phyloP scores from a whole-genome alignment of 1,140 invertebrate species.

The Harlomillsia oculata region DNA sequence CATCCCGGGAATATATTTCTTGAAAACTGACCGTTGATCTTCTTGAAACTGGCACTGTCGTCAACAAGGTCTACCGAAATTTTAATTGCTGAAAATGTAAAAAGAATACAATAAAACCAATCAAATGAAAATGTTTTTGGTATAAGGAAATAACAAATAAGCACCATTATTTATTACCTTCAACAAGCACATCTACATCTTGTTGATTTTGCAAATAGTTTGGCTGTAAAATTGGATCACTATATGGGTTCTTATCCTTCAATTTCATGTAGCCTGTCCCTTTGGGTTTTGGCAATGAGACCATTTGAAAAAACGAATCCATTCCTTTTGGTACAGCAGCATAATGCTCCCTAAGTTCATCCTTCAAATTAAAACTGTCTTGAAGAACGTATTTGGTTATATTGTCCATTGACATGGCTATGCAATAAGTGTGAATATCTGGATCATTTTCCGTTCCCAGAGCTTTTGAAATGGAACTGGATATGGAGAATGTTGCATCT shows the following conservation, averaged over 20 bases:
- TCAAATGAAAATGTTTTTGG: no score
- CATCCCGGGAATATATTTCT: constrained; percentile 26
- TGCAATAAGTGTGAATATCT: constrained; percentile 15
- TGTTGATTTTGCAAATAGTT: constrained; percentile 26
- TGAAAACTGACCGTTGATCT: not conserved
- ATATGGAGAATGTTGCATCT: constrained; percentile 17
- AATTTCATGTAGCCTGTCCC: constrained; percentile 12
- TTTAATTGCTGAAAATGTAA: constrained; percentile 9
- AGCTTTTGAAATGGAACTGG: constrained; percentile 3
- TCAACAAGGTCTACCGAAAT: constrained; percentile 1
- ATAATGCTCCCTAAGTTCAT: constrained; percentile 9
- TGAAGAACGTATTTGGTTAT: constrained; percentile 4
- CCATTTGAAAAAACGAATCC: constrained; percentile 24
- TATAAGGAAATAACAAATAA: no score
- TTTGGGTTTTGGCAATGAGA: constrained; percentile 20
- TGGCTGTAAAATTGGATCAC: constrained; percentile 18
- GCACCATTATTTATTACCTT: constrained; percentile 27
- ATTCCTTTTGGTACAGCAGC: constrained; percentile 1
- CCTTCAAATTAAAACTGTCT: constrained; percentile 2
- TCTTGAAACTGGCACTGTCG: not conserved
- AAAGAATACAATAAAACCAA: constrained; percentile 36
- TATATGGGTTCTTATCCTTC: constrained; percentile 17
- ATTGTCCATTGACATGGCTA: constrained; percentile 12
- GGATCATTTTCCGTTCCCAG: constrained; percentile 9
- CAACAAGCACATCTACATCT: constrained; percentile 21